phyloP scores from a whole-genome alignment of 1,140 invertebrate genomes.

The Drosophila varians region DNA sequence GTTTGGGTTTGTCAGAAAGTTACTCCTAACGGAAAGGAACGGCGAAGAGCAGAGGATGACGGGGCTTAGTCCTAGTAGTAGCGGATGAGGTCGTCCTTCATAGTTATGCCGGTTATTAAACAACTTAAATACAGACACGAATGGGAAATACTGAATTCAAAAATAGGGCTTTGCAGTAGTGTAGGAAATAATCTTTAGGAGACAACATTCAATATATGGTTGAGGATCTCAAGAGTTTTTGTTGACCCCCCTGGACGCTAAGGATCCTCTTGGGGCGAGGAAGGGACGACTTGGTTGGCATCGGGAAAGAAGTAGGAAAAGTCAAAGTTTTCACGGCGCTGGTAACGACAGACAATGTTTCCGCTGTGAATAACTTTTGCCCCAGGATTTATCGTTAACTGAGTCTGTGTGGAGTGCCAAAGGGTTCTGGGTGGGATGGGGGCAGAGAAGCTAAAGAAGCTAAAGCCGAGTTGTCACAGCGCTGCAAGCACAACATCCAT shows the following conservation, averaged over 20 bases:
- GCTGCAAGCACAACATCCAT: not conserved
- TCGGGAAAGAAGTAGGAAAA: constrained; percentile 61
- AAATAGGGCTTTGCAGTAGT: too few species aligned
- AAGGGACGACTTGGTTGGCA: constrained; percentile 1
- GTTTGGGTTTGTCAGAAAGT: constrained; percentile 57
- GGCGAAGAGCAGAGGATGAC: not conserved
- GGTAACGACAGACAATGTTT: constrained; percentile 70
- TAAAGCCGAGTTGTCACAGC: constrained; percentile 74
- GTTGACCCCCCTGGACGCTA: too few species aligned
- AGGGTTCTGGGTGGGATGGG: constrained; percentile 4
- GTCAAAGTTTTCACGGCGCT: constrained; percentile 58
- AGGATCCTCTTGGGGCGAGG: too few species aligned
- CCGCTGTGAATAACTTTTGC: constrained; percentile 76
- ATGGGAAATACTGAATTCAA: too few species aligned
- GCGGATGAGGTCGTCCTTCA: constrained; percentile 47
- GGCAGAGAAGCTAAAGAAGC: not conserved
- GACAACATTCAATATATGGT: too few species aligned
- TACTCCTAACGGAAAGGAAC: too few species aligned
- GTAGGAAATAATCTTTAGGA: too few species aligned
- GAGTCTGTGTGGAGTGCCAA: constrained; percentile 9
- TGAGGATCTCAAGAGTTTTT: too few species aligned
- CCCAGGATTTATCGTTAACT: constrained; percentile 71
- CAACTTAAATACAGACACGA: too few species aligned
- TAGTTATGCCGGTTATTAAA: too few species aligned
- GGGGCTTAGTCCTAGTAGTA: constrained; percentile 24